These are phyloP conservation scores for Netelia fuscicornis DNA, from an alignment of 2,888 invertebrate genomes.

Conservation along the genomic window DNA sequence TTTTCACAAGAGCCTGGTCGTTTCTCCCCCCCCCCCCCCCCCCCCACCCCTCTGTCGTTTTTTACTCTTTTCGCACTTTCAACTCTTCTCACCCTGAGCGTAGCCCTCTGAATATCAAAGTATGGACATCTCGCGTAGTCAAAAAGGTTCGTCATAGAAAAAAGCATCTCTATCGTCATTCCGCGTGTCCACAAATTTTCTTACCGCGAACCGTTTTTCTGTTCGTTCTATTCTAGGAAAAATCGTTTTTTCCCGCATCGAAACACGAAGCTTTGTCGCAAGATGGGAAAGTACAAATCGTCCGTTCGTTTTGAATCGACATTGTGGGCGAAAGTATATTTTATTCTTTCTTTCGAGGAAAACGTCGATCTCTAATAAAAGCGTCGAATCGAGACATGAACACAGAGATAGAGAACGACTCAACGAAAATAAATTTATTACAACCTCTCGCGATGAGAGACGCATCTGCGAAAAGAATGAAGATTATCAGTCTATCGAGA, in stretches of 20 bases:
- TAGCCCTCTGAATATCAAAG: not conserved
- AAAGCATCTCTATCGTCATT: conserved; percentile 7
- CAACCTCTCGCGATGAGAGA: not conserved
- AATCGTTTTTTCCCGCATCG: conserved; percentile 28
- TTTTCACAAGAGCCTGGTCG: conserved; percentile 32
- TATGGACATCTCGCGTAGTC: conserved; percentile 9
- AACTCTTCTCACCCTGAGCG: conserved; percentile 31
- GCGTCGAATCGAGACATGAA: conserved; percentile 40
- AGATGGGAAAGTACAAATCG: conserved; percentile 63
- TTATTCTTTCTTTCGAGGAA: not conserved
- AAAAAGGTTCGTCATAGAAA: conserved; percentile 40
- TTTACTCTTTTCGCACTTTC: conserved; percentile 38
- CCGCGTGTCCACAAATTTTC: conserved; percentile 37
- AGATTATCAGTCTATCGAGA: conserved; percentile 21
- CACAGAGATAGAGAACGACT: conserved; percentile 20
- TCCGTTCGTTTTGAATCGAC: conserved; percentile 63
- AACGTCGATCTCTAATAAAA: conserved; percentile 67
- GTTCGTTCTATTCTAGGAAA: conserved; percentile 21
- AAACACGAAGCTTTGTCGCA: not conserved
- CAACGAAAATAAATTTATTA: conserved; percentile 26
- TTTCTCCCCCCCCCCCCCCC: not conserved
- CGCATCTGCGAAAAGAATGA: conserved; percentile 27
- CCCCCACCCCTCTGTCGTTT: not conserved
- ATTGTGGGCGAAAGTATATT: conserved; percentile 3
- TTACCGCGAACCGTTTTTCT: conserved; percentile 49